phyloP scores from a whole-genome alignment of 2,888 invertebrate genomes.

The Callosobruchus maculatus region DNA sequence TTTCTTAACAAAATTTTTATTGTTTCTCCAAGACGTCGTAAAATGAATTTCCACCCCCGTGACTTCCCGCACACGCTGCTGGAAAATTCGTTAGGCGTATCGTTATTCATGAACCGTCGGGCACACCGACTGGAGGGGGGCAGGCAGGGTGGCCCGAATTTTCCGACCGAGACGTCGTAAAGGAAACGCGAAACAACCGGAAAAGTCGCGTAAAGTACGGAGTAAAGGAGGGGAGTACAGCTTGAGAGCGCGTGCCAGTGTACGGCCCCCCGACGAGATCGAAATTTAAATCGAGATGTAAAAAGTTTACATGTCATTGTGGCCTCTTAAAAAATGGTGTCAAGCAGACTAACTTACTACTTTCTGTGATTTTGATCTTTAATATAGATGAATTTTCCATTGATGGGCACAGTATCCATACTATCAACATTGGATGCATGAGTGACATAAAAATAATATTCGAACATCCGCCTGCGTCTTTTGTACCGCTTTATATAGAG shows the following conservation, averaged over 20 bases:
- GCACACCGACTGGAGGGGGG: not conserved
- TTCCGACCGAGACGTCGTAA: slow-evolving; percentile 13
- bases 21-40: not conserved
- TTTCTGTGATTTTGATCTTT: too few species aligned
- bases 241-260: not conserved
- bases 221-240: not conserved
- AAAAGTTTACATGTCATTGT: not conserved
- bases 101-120: slow-evolving; percentile 18
- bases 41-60: not conserved
- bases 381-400: too few species aligned
- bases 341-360: too few species aligned
- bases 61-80: not conserved
- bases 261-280: slow-evolving; percentile 8
- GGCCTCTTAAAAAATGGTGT: too few species aligned
- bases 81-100: slow-evolving; percentile 4
- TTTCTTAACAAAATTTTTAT: not conserved
- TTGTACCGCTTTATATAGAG: too few species aligned
- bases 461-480: too few species aligned
- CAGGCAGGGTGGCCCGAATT: slow-evolving; percentile 7
- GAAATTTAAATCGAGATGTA: slow-evolving; percentile 18
- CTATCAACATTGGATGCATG: too few species aligned
- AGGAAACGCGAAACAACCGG: slow-evolving; percentile 26
- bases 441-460: too few species aligned
- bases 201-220: slow-evolving; percentile 24
- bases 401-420: too few species aligned